Conservation (phyloP, 2,888 invertebrate species). For the Coelopa pilipes region DNA sequence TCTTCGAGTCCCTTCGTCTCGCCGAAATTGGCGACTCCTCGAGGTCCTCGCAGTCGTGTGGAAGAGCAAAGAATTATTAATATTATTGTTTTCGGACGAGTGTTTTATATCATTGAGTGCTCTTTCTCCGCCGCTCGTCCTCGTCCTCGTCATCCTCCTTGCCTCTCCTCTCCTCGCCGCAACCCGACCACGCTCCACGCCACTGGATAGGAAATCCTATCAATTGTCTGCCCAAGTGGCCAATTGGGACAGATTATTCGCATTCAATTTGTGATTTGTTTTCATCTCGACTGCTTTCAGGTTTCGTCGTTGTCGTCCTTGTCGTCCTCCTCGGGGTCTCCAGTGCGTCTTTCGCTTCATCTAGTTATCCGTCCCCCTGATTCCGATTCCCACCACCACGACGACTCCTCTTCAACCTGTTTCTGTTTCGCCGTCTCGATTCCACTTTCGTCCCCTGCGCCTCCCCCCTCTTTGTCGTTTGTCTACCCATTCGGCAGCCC, state of each 20-base stretch:
- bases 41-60: neutral
- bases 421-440: no score
- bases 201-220: slow-evolving; percentile 57
- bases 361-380: neutral
- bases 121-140: neutral
- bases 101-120: slow-evolving; percentile 36
- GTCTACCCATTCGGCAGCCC: neutral
- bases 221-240: slow-evolving; percentile 59
- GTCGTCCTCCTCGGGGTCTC: neutral
- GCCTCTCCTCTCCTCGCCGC: neutral
- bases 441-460: no score
- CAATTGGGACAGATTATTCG: slow-evolving; percentile 58
- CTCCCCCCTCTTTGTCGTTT: neutral
- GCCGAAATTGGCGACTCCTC: neutral
- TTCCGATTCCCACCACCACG: no score
- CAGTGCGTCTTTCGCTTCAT: neutral
- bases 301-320: neutral
- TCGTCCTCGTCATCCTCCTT: neutral
- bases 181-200: no score
- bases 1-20: neutral
- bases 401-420: no score
- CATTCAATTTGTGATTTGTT: slow-evolving; percentile 37
- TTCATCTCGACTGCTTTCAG: slow-evolving; percentile 17
- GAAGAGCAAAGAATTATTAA: slow-evolving; percentile 18
- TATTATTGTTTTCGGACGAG: slow-evolving; percentile 17